A percentile compares a stretch with the other conserved stretches of the same genome.
Conservation (phyloP, 2,888 invertebrate genomes). For the Cyclophora punctaria region DNA sequence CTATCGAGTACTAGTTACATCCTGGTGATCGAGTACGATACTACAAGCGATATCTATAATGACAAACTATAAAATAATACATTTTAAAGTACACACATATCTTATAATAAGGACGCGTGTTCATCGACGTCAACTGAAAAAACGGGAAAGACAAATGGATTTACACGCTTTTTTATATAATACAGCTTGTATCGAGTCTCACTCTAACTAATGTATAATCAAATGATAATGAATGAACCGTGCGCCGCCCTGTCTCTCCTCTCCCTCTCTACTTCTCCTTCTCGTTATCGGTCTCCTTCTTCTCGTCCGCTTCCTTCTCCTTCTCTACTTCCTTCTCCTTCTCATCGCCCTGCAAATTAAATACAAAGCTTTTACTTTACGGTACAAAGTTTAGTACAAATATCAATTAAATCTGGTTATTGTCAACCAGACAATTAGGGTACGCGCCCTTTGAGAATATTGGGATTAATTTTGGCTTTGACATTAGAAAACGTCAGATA, state of each 20-base stretch:
- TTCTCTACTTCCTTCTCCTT: constrained; percentile 79
- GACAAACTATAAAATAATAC: constrained; percentile 8
- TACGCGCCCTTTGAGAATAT: too few species aligned
- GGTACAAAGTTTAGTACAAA: too few species aligned
- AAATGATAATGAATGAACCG: constrained; percentile 18
- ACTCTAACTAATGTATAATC: constrained; percentile 44
- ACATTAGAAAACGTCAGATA: too few species aligned
- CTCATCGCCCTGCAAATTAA: constrained; percentile 80
- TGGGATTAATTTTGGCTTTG: too few species aligned
- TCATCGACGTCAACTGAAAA: constrained; percentile 41
- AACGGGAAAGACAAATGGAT: constrained; percentile 73
- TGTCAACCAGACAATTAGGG: too few species aligned
- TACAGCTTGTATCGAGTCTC: constrained; percentile 59
- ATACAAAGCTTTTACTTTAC: background rate
- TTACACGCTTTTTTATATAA: constrained; percentile 62
- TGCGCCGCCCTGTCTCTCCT: constrained; percentile 16
- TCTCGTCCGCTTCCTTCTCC: constrained; percentile 80
- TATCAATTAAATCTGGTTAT: too few species aligned
- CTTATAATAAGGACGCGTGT: constrained; percentile 29
- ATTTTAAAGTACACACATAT: constrained; percentile 19
- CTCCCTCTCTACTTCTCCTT: constrained; percentile 40
- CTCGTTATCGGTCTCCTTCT: constrained; percentile 70
- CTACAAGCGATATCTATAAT: constrained; percentile 29
- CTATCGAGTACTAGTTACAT: too few species aligned
- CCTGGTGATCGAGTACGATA: constrained; percentile 19